phyloP scores from a whole-genome alignment of 2,888 invertebrate species.

The Ariolimax columbianus region DNA sequence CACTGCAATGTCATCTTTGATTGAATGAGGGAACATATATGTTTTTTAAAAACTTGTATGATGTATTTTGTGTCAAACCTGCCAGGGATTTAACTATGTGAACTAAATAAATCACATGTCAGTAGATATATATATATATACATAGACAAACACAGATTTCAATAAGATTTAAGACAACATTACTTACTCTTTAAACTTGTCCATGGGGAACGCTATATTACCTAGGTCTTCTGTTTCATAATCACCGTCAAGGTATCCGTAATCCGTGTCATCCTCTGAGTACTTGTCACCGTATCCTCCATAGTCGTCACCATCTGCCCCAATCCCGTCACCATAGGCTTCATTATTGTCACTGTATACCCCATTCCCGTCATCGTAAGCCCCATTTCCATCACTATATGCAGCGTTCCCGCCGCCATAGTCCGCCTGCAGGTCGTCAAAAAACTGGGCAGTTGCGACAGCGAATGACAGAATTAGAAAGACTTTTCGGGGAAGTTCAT shows the following conservation, averaged over 20 bases:
- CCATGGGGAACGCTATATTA: not conserved
- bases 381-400: not conserved
- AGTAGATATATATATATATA: too few relatives aligned
- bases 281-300: not conserved
- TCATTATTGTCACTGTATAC: not conserved
- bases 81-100: too few relatives aligned
- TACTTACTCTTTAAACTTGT: not conserved
- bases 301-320: not conserved
- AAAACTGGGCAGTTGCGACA: not conserved
- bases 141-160: too few relatives aligned
- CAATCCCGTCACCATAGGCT: not conserved
- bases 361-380: not conserved
- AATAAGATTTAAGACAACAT: too few relatives aligned
- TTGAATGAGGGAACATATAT: too few relatives aligned
- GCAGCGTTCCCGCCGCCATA: not conserved
- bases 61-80: too few relatives aligned
- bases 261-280: not conserved
- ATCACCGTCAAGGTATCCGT: not conserved
- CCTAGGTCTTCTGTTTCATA: not conserved
- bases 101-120: too few relatives aligned
- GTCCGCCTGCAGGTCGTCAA: not conserved
- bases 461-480: not conserved
- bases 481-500: too few relatives aligned
- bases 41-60: too few relatives aligned
- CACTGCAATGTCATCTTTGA: too few relatives aligned